Percentiles rank a stretch among this genome's conserved stretches.
Evolutionary conservation across 2,888 invertebrate species (phyloP).

Genomic region (Torymus auratus): DNA sequence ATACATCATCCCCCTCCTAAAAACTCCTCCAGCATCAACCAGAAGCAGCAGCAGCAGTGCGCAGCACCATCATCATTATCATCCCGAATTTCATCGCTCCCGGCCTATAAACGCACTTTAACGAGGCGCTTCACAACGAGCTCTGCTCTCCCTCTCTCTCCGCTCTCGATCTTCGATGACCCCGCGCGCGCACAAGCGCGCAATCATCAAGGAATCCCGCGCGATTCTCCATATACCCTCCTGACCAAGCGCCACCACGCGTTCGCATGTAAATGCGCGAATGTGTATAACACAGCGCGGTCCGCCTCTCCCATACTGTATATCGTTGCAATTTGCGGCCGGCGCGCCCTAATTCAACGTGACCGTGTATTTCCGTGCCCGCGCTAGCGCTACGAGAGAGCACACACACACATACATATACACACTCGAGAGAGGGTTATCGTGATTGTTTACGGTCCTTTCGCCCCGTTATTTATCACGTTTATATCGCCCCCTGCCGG

Average conservation of each 20-base stretch:
- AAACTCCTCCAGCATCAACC: too few species aligned
- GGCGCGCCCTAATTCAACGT: slow-evolving; percentile 20
- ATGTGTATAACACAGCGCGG: not conserved
- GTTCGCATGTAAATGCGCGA: too few species aligned
- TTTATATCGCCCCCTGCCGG: not conserved
- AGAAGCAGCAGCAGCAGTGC: too few species aligned
- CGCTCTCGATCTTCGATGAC: not conserved
- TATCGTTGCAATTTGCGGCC: slow-evolving; percentile 29
- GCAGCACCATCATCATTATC: too few species aligned
- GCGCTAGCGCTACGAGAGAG: too few species aligned
- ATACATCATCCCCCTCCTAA: too few species aligned
- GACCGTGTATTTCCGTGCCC: not conserved
- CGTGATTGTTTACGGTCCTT: slow-evolving; percentile 16
- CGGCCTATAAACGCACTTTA: too few species aligned
- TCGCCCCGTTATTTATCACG: slow-evolving; percentile 10
- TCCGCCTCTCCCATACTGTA: not conserved
- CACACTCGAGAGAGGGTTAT: not conserved
- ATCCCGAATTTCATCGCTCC: too few species aligned
- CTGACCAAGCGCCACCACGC: too few species aligned
- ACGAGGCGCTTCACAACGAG: too few species aligned
- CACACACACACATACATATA: too few species aligned
- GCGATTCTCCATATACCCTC: not conserved
- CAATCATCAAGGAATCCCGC: not conserved
- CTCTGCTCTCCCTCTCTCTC: not conserved
- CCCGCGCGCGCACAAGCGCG: not conserved